A percentile compares a stretch with the other conserved stretches of the same genome.
Conservation (phyloP, 2,797 vertebrate genomes). For the Pogonophryne albipinna region DNA sequence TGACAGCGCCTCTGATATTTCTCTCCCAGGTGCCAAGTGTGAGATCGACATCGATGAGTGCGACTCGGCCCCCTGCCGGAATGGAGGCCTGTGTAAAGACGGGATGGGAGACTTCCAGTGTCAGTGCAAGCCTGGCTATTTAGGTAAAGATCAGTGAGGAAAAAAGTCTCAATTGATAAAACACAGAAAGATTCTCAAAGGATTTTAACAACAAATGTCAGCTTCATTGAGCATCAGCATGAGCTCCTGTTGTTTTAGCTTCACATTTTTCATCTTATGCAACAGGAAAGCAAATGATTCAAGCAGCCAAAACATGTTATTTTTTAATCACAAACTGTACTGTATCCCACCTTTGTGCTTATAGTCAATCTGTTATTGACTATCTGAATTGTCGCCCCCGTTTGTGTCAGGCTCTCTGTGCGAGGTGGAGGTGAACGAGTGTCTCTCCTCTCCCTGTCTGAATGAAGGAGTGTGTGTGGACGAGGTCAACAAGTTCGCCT, state of each 20-base stretch:
- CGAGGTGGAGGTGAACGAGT: slow-evolving; percentile 94
- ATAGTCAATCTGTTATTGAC: not conserved
- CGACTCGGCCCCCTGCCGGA: slow-evolving; percentile 91
- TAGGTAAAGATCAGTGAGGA: slow-evolving; percentile 81
- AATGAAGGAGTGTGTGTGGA: slow-evolving; percentile 93
- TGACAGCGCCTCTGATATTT: slow-evolving; percentile 38
- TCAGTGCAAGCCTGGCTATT: slow-evolving; percentile 91
- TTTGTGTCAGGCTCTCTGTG: slow-evolving; percentile 87
- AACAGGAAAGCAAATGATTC: not conserved
- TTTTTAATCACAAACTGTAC: not conserved
- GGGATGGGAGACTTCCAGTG: slow-evolving; percentile 90
- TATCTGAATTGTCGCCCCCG: not conserved
- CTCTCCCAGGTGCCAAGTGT: slow-evolving; percentile 92
- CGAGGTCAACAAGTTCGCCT: slow-evolving; percentile 88
- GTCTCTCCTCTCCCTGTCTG: slow-evolving; percentile 91
- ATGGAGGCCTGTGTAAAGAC: slow-evolving; percentile 91
- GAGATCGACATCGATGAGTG: slow-evolving; percentile 95
- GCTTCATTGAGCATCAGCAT: no score
- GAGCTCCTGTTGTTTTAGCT: not conserved
- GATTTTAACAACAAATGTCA: no score
- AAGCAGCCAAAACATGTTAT: not conserved
- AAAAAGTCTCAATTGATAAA: not conserved
- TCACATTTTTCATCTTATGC: not conserved
- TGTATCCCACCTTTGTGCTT: not conserved
- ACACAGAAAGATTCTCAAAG: not conserved